These are phyloP conservation scores for Chromobotia macracanthus DNA, from an alignment of 2,797 vertebrate genomes.

Conservation along the genomic window DNA sequence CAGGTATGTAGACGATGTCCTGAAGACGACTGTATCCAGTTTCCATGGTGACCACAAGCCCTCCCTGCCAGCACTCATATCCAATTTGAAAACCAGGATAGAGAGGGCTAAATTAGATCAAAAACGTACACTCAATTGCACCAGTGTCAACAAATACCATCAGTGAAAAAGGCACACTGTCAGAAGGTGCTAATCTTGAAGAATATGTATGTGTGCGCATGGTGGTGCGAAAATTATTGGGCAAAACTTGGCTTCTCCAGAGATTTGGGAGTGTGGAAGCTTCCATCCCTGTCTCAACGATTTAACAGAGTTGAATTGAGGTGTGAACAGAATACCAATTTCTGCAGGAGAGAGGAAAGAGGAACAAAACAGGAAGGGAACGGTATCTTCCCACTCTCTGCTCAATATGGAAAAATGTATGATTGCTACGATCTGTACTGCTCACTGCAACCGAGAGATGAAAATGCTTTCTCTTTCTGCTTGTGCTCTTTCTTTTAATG, in stretches of 20 bases:
- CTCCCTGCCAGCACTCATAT: constrained; percentile 60
- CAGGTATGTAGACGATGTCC: constrained; percentile 63
- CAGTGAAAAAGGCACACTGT: constrained; percentile 19
- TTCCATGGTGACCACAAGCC: constrained; percentile 73
- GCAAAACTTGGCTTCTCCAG: constrained; percentile 14
- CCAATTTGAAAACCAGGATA: constrained; percentile 64
- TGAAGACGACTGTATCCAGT: constrained; percentile 67
- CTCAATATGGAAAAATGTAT: constrained; percentile 22
- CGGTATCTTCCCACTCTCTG: constrained; percentile 14
- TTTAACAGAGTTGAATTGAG: constrained; percentile 27
- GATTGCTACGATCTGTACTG: constrained; percentile 20
- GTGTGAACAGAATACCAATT: constrained; percentile 53
- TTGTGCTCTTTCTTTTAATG: constrained; percentile 15
- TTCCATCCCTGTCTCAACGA: constrained; percentile 33
- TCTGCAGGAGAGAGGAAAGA: constrained; percentile 9
- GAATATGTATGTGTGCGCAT: constrained; percentile 15
- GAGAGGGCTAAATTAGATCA: constrained; percentile 61
- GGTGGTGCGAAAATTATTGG: neutral
- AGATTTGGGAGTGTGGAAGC: constrained; percentile 29
- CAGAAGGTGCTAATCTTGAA: constrained; percentile 1
- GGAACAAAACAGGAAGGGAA: constrained; percentile 13
- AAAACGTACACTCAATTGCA: constrained; percentile 33
- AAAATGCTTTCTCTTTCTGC: constrained; percentile 15
- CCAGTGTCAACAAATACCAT: constrained; percentile 21
- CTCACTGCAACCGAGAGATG: constrained; percentile 17